Conservation (phyloP, 2,113 vertebrate species). For the Oceanodroma tethys region DNA sequence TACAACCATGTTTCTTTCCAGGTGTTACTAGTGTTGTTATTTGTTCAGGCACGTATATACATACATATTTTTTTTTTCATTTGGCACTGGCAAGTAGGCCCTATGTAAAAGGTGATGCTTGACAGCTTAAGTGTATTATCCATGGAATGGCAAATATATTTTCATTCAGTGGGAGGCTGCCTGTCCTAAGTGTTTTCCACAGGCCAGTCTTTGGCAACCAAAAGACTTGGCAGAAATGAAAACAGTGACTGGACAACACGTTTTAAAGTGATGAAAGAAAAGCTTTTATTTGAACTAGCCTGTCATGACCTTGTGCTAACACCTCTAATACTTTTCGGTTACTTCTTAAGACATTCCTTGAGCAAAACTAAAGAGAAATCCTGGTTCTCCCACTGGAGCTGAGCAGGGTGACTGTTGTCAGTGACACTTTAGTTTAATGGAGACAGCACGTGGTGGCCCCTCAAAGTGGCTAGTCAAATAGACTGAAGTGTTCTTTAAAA, state of each 20-base stretch:
- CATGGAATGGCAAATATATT: neutral
- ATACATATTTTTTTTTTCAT: neutral
- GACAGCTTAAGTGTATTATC: neutral
- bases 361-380: neutral
- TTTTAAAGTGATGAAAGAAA: neutral
- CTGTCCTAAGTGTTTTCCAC: neutral
- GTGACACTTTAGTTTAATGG: neutral
- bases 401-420: neutral
- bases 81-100: neutral
- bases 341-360: conserved; percentile 13
- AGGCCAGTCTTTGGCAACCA: neutral
- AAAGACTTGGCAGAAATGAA: conserved; percentile 18
- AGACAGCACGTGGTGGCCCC: neutral
- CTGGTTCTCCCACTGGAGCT: neutral
- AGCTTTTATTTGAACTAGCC: conserved; percentile 4
- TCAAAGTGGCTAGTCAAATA: neutral
- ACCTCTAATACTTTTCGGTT: neutral
- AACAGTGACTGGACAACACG: neutral
- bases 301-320: neutral
- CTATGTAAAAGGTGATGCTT: neutral
- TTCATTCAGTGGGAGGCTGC: neutral
- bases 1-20: neutral
- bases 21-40: neutral
- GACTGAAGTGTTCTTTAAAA: neutral
- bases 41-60: neutral